A percentile compares a stretch with the other conserved stretches of the same genome.
Conservation (phyloP, 2,113 vertebrate genomes). For the Typhlomys cinereus region DNA sequence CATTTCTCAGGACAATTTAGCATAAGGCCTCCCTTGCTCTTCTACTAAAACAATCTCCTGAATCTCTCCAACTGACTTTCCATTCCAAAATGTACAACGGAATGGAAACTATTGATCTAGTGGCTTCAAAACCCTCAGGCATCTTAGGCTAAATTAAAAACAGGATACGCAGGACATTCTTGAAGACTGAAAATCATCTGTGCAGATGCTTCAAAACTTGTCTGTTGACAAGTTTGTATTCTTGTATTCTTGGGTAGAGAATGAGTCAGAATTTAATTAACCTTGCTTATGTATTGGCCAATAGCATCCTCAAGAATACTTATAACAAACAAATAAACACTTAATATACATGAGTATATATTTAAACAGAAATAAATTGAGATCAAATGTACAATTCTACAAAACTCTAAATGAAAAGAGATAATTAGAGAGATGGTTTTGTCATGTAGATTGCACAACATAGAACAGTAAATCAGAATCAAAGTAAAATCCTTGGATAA, state of each 20-base stretch:
- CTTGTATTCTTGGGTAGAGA: neutral
- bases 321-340: constrained; percentile 23
- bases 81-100: neutral
- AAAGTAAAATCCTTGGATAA: neutral
- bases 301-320: neutral
- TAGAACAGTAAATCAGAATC: neutral
- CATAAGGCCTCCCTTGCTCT: neutral
- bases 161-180: neutral
- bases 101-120: neutral
- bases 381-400: neutral
- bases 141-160: neutral
- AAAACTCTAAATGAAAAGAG: neutral
- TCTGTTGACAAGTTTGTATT: neutral
- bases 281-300: neutral
- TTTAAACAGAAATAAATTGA: neutral
- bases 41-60: neutral
- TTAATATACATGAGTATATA: neutral
- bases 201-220: neutral
- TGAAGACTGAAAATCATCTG: neutral
- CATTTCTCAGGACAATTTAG: neutral
- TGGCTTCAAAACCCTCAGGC: neutral
- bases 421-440: neutral
- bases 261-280: constrained; percentile 7
- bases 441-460: neutral
- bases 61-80: neutral